Percentiles rank a stretch among this genome's conserved stretches.
These are phyloP conservation scores for Neomonachus schauinslandi DNA, from an alignment of 2,113 vertebrate genomes.

Conservation along the genomic window DNA sequence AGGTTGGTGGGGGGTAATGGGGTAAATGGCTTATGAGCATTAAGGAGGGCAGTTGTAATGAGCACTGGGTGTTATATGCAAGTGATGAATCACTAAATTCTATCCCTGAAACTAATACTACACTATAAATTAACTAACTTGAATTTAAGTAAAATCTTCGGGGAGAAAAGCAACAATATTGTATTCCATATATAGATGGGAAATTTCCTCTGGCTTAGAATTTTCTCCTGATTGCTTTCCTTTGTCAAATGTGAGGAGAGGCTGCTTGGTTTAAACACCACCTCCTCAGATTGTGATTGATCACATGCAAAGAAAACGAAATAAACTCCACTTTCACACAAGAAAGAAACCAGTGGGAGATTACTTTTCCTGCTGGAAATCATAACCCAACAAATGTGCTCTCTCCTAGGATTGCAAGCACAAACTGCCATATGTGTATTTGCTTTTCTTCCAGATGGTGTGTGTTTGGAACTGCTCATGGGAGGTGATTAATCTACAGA, in stretches of 20 bases:
- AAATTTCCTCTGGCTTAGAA: not conserved
- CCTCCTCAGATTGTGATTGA: not conserved
- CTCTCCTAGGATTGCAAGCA: not conserved
- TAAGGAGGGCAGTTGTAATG: no score
- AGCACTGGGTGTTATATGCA: no score
- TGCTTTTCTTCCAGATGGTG: slow-evolving; percentile 45
- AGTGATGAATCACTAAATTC: no score
- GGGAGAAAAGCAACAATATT: no score
- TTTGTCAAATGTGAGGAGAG: not conserved
- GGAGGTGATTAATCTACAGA: slow-evolving; percentile 55
- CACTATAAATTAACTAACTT: no score
- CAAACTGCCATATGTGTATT: not conserved
- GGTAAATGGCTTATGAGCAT: no score
- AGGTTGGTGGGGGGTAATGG: no score
- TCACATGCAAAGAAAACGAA: slow-evolving; percentile 43
- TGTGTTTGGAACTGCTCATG: slow-evolving; percentile 51
- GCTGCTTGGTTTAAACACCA: not conserved
- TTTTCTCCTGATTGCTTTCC: not conserved
- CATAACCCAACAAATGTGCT: not conserved
- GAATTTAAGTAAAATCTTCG: no score
- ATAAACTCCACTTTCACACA: slow-evolving; percentile 29
- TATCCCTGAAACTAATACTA: no score
- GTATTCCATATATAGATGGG: no score
- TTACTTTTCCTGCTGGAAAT: slow-evolving; percentile 46
- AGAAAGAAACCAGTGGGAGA: not conserved